phyloP scores from a whole-genome alignment of 2,888 invertebrate genomes.

The Sepioteuthis lessoniana region DNA sequence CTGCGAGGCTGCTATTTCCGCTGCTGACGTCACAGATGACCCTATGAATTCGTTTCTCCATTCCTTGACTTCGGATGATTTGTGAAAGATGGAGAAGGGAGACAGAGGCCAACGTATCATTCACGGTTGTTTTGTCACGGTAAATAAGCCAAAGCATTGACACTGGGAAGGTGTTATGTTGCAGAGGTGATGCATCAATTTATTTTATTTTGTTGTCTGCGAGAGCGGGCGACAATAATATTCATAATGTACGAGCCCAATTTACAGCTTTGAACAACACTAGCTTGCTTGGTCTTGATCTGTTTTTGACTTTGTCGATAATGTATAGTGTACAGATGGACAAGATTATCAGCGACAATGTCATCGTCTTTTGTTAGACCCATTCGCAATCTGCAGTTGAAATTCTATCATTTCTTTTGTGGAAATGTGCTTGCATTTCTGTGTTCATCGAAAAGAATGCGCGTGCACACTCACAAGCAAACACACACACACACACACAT shows the following conservation, averaged over 20 bases:
- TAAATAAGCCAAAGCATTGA: not conserved
- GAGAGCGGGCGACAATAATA: not conserved
- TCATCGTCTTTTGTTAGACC: not conserved
- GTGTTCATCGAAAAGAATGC: not conserved
- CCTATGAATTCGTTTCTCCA: not conserved
- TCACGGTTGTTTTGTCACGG: conserved; percentile 21
- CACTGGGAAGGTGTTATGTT: not conserved
- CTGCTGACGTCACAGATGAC: conserved; percentile 44
- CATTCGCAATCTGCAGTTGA: not conserved
- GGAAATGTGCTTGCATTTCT: not conserved
- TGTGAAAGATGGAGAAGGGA: not conserved
- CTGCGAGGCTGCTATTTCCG: conserved; percentile 24
- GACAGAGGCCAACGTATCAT: conserved; percentile 23
- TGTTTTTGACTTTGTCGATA: not conserved
- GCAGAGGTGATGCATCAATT: conserved; percentile 12
- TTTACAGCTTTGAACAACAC: not conserved
- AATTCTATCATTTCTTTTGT: conserved; percentile 13
- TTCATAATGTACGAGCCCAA: conserved; percentile 33
- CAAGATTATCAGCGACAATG: not conserved
- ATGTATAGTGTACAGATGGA: not conserved
- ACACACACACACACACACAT: not conserved
- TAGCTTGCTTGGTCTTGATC: not conserved
- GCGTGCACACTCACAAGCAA: not conserved
- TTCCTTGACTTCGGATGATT: not conserved
- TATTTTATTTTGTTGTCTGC: conserved; percentile 23